Percentiles rank a stretch among this genome's conserved stretches.
Conservation (phyloP, 2,888 invertebrate genomes). For the Mesodorylaimus sp. region DNA sequence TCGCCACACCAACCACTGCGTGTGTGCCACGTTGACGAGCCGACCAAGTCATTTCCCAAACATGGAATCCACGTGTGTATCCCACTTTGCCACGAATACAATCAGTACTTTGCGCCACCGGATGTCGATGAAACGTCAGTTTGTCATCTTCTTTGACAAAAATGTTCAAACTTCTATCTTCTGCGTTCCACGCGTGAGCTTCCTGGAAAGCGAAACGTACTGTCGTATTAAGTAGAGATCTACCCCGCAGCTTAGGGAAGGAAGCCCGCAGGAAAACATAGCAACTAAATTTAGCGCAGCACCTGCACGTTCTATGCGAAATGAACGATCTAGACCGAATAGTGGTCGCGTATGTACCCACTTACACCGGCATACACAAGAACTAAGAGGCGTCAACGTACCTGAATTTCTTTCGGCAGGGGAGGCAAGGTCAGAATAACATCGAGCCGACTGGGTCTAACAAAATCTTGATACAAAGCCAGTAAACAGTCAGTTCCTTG, state of each 20-base stretch:
- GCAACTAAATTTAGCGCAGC: no score
- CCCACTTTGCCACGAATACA: conserved; percentile 92
- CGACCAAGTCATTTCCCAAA: conserved; percentile 96
- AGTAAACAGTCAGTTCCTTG: no score
- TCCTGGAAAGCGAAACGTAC: no score
- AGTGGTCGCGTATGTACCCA: no score
- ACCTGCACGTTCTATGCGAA: no score
- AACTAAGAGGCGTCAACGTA: no score
- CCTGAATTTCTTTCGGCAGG: conserved; percentile 65
- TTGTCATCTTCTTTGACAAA: conserved; percentile 98
- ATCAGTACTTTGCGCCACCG: conserved; percentile 95
- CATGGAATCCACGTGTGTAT: conserved; percentile 77
- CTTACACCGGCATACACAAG: no score
- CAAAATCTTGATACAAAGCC: conserved; percentile 58
- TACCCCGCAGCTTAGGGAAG: no score
- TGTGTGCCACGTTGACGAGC: conserved; percentile 89
- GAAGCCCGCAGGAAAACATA: no score
- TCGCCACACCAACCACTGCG: conserved; percentile 90
- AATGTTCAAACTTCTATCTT: conserved; percentile 72
- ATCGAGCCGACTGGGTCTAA: conserved; percentile 79
- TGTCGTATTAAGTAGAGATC: no score
- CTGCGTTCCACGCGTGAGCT: conserved; percentile 79
- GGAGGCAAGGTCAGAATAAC: conserved; percentile 90
- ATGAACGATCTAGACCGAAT: no score
- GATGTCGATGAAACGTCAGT: conserved; percentile 89